A percentile compares a stretch with the other conserved stretches of the same genome.
These are phyloP conservation scores for Phylloscopus whistleri DNA, from an alignment of 2,113 vertebrate species.

Conservation along the genomic window DNA sequence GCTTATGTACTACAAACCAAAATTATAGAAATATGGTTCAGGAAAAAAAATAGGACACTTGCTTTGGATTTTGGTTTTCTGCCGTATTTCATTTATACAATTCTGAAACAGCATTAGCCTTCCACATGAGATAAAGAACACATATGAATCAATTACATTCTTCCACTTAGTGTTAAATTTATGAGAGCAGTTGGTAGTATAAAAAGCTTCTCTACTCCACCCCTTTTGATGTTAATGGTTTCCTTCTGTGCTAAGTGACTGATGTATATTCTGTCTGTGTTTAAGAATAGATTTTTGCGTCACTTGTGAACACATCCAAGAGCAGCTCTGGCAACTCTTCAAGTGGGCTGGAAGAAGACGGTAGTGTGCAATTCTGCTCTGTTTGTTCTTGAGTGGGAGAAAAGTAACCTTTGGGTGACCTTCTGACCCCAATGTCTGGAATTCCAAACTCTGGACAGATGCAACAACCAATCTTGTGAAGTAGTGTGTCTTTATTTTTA, in stretches of 20 bases:
- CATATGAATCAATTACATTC: not conserved
- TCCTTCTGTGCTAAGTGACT: constrained; percentile 80
- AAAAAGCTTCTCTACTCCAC: constrained; percentile 59
- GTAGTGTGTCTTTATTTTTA: constrained; percentile 79
- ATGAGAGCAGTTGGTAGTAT: constrained; percentile 60
- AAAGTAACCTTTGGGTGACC: constrained; percentile 80
- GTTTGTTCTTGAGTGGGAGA: constrained; percentile 80
- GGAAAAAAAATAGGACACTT: not conserved
- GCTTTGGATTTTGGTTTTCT: constrained; percentile 49
- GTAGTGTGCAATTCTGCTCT: constrained; percentile 64
- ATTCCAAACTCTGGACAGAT: constrained; percentile 79
- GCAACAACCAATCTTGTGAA: constrained; percentile 71
- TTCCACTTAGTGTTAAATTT: constrained; percentile 71
- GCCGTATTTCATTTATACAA: not conserved
- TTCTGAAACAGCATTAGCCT: constrained; percentile 4
- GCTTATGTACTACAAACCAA: constrained; percentile 2
- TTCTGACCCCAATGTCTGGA: constrained; percentile 73
- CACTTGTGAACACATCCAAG: constrained; percentile 73
- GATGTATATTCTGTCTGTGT: constrained; percentile 71
- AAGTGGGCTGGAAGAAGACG: constrained; percentile 57
- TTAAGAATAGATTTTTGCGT: constrained; percentile 80
- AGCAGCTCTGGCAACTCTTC: constrained; percentile 66
- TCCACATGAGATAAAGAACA: constrained; percentile 20
- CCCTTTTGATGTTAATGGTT: constrained; percentile 77
- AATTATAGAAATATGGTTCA: constrained; percentile 30